Conservation (phyloP, 2,888 invertebrate genomes). For the Anthrax anthrax region DNA sequence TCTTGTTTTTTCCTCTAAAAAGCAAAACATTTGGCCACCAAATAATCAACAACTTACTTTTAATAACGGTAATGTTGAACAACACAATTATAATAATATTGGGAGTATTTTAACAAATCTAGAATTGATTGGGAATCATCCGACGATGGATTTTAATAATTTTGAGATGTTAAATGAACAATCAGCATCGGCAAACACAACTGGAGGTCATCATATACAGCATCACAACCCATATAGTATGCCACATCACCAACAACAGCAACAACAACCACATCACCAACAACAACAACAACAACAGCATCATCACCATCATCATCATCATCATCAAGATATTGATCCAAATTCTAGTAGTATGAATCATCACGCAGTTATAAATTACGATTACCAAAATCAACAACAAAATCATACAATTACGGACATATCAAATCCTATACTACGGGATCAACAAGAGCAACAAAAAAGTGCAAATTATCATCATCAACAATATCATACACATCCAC, state of each 20-base stretch:
- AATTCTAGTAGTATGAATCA: constrained; percentile 10
- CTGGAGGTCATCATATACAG: constrained; percentile 28
- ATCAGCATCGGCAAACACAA: constrained; percentile 19
- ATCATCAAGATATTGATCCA: constrained; percentile 9
- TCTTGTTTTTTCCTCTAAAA: constrained; percentile 1
- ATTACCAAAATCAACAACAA: constrained; percentile 11
- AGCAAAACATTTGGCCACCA: constrained; percentile 31
- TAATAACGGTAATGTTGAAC: constrained; percentile 23
- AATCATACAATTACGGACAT: constrained; percentile 15
- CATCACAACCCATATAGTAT: constrained; percentile 20
- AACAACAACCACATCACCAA: constrained; percentile 24
- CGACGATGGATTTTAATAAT: constrained; percentile 30
- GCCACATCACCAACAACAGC: constrained; percentile 20
- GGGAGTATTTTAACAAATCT: constrained; percentile 35
- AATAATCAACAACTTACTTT: constrained; percentile 14
- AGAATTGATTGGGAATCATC: constrained; percentile 29
- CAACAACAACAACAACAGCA: constrained; percentile 20
- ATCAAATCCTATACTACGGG: constrained; percentile 12
- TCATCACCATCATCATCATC: constrained; percentile 12
- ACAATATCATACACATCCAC: constrained; percentile 1
- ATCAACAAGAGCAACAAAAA: constrained; percentile 5
- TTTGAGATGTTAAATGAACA: constrained; percentile 25
- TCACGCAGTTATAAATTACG: constrained; percentile 10
- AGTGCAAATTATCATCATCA: constrained; percentile 14
- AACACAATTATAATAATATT: constrained; percentile 32